Conservation (phyloP, 2,113 vertebrate species). For the Mohoua ochrocephala region DNA sequence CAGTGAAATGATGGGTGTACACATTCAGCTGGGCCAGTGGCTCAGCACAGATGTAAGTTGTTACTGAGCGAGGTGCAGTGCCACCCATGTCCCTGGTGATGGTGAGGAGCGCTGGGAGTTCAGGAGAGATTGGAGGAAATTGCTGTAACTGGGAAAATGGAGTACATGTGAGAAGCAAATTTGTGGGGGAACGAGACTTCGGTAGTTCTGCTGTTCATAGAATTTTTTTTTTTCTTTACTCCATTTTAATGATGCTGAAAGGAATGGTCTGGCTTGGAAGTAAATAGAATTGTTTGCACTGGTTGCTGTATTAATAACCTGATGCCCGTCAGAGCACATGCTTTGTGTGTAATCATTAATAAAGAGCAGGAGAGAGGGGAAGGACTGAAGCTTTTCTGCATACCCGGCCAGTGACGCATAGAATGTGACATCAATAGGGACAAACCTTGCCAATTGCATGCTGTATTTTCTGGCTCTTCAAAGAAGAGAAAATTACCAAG, state of each 20-base stretch:
- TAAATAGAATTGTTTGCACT: background rate
- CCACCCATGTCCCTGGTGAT: background rate
- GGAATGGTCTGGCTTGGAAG: background rate
- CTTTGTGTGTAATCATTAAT: background rate
- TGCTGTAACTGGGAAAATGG: background rate
- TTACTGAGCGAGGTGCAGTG: background rate
- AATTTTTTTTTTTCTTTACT: background rate
- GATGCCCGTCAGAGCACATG: background rate
- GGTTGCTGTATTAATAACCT: background rate
- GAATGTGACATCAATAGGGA: background rate
- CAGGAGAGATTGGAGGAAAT: background rate
- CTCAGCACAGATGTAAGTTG: background rate
- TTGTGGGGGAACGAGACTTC: background rate
- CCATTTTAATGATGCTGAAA: background rate
- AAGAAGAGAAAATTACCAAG: background rate
- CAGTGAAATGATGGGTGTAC: background rate
- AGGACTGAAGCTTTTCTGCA: background rate
- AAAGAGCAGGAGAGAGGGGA: background rate
- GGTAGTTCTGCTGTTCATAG: background rate
- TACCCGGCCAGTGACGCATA: background rate
- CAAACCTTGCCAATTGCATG: background rate
- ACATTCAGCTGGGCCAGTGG: background rate
- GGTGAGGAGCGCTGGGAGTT: background rate
- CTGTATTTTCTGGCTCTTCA: background rate
- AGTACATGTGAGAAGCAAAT: background rate